phyloP scores from a whole-genome alignment of 1,140 invertebrate genomes.

The Neodiprion fabricii region DNA sequence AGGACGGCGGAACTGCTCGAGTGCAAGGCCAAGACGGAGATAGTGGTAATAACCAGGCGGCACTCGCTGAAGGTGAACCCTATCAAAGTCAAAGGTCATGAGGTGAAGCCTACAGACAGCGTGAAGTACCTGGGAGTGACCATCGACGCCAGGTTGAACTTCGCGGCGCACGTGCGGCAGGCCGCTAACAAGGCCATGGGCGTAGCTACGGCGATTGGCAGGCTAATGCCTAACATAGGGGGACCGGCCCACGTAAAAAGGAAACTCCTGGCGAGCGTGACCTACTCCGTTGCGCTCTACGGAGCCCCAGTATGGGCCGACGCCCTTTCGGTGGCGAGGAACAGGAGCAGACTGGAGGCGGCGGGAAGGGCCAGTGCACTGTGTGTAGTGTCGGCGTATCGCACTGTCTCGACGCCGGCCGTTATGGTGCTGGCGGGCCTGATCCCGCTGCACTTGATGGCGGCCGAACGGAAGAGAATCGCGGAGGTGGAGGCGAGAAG shows the following conservation, averaged over 20 bases:
- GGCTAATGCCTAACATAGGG: no score
- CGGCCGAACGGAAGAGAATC: no score
- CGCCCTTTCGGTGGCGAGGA: neutral
- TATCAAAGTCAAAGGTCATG: neutral
- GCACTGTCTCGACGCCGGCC: neutral
- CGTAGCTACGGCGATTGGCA: no score
- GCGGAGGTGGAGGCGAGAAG: neutral
- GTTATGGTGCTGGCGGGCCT: neutral
- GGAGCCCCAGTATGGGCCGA: neutral
- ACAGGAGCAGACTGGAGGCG: no score
- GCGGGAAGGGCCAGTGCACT: no score
- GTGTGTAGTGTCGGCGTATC: neutral
- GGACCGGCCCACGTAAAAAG: neutral
- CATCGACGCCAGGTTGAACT: constrained; percentile 4
- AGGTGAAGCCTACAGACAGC: neutral
- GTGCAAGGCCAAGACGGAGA: constrained; percentile 19
- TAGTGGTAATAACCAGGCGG: constrained; percentile 21
- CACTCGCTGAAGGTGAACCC: constrained; percentile 6
- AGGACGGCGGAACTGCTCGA: no score
- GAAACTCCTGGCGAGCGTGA: neutral
- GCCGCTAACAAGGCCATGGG: no score
- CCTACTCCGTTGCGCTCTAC: no score
- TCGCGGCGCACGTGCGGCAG: no score
- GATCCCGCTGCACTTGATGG: constrained; percentile 13
- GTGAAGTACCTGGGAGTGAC: constrained; percentile 28